These are phyloP conservation scores for Balearica regulorum DNA, from an alignment of 2,797 vertebrate genomes.

Conservation along the genomic window DNA sequence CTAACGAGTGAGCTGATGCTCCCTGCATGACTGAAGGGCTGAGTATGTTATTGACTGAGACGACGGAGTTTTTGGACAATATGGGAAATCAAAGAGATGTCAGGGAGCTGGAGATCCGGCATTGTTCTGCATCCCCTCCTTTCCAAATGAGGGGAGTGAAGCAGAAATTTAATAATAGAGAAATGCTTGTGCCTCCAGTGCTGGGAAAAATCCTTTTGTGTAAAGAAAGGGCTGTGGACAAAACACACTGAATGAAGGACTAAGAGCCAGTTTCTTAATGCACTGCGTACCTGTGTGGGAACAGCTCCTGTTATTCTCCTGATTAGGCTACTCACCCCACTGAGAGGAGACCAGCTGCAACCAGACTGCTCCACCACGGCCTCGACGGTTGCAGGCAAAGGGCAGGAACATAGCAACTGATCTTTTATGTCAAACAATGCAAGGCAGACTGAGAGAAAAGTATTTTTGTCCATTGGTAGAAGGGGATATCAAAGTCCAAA, in stretches of 20 bases:
- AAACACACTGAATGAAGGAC: neutral
- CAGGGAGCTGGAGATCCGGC: neutral
- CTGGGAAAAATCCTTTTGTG: neutral
- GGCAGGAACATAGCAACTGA: neutral
- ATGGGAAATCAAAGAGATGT: constrained; percentile 49
- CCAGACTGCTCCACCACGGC: neutral
- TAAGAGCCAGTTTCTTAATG: neutral
- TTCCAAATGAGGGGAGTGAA: neutral
- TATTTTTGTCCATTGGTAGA: neutral
- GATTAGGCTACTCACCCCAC: neutral
- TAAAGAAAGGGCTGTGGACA: neutral
- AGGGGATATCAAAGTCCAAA: neutral
- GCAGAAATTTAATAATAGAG: neutral
- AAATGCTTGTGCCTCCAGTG: neutral
- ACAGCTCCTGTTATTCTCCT: neutral
- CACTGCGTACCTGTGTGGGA: neutral
- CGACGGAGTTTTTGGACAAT: constrained; percentile 13
- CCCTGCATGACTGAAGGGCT: neutral
- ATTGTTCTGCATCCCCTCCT: neutral
- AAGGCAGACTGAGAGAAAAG: neutral
- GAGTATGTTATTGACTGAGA: constrained; percentile 3
- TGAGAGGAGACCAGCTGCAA: neutral
- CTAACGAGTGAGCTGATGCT: constrained; percentile 2
- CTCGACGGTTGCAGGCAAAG: neutral
- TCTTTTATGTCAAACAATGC: neutral